Evolutionary conservation across 2,888 invertebrate species (phyloP).

Genomic region (Trisateles emortualis): DNA sequence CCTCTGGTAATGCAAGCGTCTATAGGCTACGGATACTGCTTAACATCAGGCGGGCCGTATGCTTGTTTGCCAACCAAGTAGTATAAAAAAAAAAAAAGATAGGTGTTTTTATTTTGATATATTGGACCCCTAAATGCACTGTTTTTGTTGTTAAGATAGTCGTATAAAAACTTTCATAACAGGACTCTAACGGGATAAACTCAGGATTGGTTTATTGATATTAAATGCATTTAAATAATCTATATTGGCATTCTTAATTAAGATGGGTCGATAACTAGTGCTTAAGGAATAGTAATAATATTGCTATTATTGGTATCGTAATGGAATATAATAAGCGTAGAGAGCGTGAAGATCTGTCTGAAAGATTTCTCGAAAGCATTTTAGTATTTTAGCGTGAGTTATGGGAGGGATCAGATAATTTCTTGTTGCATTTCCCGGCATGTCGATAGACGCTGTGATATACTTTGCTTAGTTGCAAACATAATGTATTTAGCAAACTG

Average conservation of each 20-base stretch:
- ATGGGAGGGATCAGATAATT: constrained; percentile 83
- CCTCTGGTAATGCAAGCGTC: no score
- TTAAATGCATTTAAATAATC: constrained; percentile 48
- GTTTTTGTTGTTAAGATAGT: constrained; percentile 7
- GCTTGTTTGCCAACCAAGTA: no score
- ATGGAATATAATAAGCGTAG: constrained; percentile 82
- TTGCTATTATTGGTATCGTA: constrained; percentile 81
- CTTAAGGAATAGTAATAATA: constrained; percentile 71
- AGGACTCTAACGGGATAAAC: constrained; percentile 32
- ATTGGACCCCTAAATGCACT: constrained; percentile 14
- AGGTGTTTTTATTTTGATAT: not conserved
- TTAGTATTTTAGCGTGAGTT: constrained; percentile 83
- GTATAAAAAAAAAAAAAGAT: no score
- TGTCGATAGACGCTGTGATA: constrained; percentile 74
- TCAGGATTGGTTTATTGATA: constrained; percentile 44
- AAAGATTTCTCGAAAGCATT: constrained; percentile 83
- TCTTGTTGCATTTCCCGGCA: constrained; percentile 74
- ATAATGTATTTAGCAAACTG: constrained; percentile 35
- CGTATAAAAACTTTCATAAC: constrained; percentile 10
- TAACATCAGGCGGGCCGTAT: no score
- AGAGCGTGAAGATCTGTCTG: constrained; percentile 83
- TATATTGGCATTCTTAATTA: constrained; percentile 63
- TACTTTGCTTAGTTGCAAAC: constrained; percentile 51
- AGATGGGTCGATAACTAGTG: constrained; percentile 61
- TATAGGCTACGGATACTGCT: no score